Evolutionary conservation across 2,797 vertebrate species (phyloP).

Genomic region (Mormyrus hasselquistii): DNA sequence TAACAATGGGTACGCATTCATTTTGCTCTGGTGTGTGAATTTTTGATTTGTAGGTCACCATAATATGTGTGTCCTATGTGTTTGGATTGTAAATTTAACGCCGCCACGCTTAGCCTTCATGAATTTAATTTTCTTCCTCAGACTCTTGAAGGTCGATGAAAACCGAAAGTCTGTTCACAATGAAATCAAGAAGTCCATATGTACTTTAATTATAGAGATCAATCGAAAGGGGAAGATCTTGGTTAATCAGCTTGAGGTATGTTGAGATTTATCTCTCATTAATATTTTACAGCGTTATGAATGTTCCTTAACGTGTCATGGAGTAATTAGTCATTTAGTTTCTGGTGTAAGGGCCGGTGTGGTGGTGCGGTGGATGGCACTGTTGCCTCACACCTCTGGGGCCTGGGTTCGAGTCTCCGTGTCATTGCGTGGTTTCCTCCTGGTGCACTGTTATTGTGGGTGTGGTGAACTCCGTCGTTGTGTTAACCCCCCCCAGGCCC

Average conservation of each 20-base stretch:
- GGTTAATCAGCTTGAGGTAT: constrained; percentile 90
- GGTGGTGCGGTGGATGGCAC: neutral
- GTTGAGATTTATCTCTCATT: neutral
- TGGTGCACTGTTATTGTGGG: neutral
- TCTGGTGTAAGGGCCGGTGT: neutral
- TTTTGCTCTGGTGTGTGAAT: neutral
- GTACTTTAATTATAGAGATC: constrained; percentile 94
- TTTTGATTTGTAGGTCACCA: neutral
- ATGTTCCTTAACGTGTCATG: neutral
- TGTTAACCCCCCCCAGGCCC: constrained; percentile 41
- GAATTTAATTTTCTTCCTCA: constrained; percentile 38
- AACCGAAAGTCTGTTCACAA: constrained; percentile 91
- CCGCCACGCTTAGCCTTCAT: neutral
- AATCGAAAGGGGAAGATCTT: constrained; percentile 96
- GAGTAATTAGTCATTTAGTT: neutral
- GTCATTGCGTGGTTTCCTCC: neutral
- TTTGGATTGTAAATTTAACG: neutral
- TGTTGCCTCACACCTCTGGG: neutral
- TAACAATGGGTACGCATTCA: constrained; percentile 71
- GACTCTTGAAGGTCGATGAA: constrained; percentile 93
- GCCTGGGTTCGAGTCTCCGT: neutral
- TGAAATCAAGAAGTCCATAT: constrained; percentile 97
- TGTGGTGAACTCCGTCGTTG: neutral
- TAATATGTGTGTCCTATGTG: neutral
- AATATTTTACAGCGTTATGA: neutral